phyloP scores from a whole-genome alignment of 2,797 vertebrate genomes.

The Phyllotis vaccarum region DNA sequence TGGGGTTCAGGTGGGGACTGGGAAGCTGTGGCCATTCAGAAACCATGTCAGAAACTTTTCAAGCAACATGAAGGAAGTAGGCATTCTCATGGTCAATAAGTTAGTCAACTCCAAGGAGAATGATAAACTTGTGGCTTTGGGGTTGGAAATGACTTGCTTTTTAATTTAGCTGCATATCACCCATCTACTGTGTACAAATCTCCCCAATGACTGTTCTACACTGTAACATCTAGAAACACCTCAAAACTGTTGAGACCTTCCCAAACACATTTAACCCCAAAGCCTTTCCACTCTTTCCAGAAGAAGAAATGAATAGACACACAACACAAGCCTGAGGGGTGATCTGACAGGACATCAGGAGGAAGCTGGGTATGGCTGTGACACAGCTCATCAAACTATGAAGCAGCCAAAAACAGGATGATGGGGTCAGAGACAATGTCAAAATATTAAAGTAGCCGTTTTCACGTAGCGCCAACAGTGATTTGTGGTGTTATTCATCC shows the following conservation, averaged over 20 bases:
- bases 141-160: neutral
- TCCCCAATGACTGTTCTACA: neutral
- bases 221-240: neutral
- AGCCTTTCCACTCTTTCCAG: neutral
- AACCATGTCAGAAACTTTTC: conserved; percentile 16
- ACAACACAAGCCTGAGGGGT: neutral
- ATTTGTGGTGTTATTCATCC: neutral
- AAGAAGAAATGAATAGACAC: neutral
- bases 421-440: too few species aligned
- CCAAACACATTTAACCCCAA: conserved; percentile 4
- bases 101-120: neutral
- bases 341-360: neutral
- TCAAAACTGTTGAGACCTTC: neutral
- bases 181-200: neutral
- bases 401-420: neutral
- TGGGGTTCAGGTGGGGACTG: neutral
- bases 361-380: neutral
- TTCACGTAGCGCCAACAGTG: neutral
- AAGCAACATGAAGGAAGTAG: neutral
- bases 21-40: conserved; percentile 16
- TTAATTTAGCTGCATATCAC: neutral
- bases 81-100: neutral
- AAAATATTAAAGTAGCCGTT: neutral
- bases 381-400: neutral
- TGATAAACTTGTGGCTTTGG: neutral